A percentile compares a stretch with the other conserved stretches of the same genome.
phyloP scores from a whole-genome alignment of 2,797 vertebrate genomes.

The Champsocephalus gunnari region DNA sequence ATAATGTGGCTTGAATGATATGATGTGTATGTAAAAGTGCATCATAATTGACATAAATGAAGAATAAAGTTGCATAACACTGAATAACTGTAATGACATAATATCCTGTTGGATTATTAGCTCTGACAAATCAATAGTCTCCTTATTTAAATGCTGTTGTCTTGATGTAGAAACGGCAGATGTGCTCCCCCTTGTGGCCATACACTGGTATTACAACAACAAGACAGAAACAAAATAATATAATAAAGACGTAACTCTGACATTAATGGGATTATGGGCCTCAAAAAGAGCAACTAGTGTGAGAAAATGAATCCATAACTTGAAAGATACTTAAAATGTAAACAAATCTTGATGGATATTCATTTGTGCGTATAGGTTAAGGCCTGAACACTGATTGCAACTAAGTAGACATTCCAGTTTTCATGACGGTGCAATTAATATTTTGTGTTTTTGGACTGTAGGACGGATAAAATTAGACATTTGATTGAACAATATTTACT shows the following conservation, averaged over 20 bases:
- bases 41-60: not conserved
- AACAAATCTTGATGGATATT: not conserved
- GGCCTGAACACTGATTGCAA: not conserved
- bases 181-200: slow-evolving; percentile 6
- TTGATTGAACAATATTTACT: not conserved
- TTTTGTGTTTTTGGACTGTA: not conserved
- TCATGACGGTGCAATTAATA: too few relatives aligned
- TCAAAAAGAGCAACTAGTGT: not conserved
- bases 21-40: not conserved
- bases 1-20: not conserved
- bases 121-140: not conserved
- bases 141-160: not conserved
- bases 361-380: not conserved
- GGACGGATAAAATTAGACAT: not conserved
- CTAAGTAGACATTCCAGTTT: not conserved
- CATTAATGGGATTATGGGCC: not conserved
- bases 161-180: not conserved
- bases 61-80: not conserved
- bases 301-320: not conserved
- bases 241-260: too few relatives aligned
- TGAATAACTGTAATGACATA: not conserved
- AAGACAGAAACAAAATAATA: too few relatives aligned
- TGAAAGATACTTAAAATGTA: not conserved
- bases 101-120: not conserved
- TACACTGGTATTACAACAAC: not conserved